A percentile compares a stretch with the other conserved stretches of the same genome.
Evolutionary conservation across 2,888 invertebrate species (phyloP).

Genomic region (Mamestra brassicae): DNA sequence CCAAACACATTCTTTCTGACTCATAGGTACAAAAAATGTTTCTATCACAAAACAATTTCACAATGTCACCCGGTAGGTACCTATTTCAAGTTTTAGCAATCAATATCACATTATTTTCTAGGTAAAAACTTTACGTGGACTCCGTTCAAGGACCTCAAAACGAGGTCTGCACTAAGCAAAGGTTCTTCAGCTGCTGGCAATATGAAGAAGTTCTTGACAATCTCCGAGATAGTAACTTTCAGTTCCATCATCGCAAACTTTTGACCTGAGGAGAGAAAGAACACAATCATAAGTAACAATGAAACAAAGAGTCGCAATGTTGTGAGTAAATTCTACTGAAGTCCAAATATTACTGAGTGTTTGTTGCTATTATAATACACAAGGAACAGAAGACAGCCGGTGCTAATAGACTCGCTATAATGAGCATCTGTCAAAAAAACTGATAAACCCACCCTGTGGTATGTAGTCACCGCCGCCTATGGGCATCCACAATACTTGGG

Average conservation of each 20-base stretch:
- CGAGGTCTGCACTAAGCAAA: conserved; percentile 78
- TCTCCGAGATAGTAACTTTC: conserved; percentile 88
- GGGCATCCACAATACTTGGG: background rate
- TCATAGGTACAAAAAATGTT: conserved; percentile 8
- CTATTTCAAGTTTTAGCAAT: background rate
- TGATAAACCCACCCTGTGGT: no score
- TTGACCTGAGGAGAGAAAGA: conserved; percentile 71
- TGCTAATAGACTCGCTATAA: background rate
- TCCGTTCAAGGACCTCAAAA: conserved; percentile 79
- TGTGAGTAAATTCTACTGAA: no score
- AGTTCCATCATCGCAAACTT: conserved; percentile 88
- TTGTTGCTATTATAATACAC: background rate
- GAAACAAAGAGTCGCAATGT: background rate
- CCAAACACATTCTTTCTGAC: no score
- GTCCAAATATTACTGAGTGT: no score
- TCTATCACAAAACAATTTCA: conserved; percentile 16
- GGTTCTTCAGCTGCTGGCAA: conserved; percentile 77
- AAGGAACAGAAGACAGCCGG: background rate
- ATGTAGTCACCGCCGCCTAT: no score
- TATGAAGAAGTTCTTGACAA: conserved; percentile 87
- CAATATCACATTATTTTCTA: conserved; percentile 48
- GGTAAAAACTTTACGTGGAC: conserved; percentile 77
- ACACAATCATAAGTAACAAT: background rate
- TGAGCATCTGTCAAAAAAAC: background rate
- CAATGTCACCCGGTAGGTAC: background rate